phyloP scores from a whole-genome alignment of 92 coral and sea anemone genomes.

The Micromussa lordhowensis region DNA sequence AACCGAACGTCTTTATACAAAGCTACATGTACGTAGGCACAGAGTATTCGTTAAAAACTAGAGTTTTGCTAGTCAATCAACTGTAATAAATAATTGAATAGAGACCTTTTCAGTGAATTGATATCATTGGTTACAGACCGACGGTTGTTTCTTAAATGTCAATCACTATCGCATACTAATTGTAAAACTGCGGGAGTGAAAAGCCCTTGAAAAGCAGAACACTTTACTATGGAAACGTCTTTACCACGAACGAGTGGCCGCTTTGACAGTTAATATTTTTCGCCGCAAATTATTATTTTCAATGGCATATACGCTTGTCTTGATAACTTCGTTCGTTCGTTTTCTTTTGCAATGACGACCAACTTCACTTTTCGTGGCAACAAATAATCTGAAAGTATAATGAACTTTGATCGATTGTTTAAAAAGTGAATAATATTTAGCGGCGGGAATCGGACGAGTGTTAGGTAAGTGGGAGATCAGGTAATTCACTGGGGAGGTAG shows the following conservation, averaged over 20 bases:
- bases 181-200: neutral
- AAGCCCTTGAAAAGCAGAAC: neutral
- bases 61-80: constrained; percentile 35
- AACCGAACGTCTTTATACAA: constrained; percentile 19
- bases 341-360: neutral
- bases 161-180: constrained; percentile 6
- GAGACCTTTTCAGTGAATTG: constrained; percentile 11
- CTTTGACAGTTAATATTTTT: neutral
- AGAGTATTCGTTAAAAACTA: constrained; percentile 28
- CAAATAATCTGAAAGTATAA: constrained; percentile 6
- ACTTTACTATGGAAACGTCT: neutral
- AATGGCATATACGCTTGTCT: neutral
- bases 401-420: neutral
- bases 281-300: neutral
- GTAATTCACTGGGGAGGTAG: constrained; percentile 3
- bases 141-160: constrained; percentile 22
- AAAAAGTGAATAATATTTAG: neutral
- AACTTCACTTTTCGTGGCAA: constrained; percentile 16
- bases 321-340: neutral
- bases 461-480: neutral
- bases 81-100: constrained; percentile 45
- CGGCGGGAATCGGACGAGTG: constrained; percentile 1
- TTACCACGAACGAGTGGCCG: neutral
- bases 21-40: constrained; percentile 13
- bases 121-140: constrained; percentile 28